Evolutionary conservation across 2,888 invertebrate genomes (phyloP), one percentile per base, ranked within the genome.

Genomic region (Ceratothoa steindachneri): DNA sequence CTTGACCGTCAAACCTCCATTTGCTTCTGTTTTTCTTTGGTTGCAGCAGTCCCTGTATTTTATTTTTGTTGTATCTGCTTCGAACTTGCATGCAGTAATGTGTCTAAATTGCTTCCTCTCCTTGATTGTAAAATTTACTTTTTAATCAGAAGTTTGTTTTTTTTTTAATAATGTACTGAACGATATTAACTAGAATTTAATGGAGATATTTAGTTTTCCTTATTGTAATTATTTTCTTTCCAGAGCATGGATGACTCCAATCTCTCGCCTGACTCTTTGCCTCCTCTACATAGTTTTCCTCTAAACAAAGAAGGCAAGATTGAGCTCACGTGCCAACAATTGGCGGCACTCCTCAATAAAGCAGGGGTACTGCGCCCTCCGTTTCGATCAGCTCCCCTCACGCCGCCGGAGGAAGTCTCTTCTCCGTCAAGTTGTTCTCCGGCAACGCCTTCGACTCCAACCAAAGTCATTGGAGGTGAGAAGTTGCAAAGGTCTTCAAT

Each of bases 31-130:
- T n/a, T n/a, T n/a, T 41, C 7, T 9, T 41, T 15, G 15, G 41
- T 41, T 41, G 41, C 41, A 41, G 60, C 60, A 60, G 60, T 60
- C 60, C 60, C 60, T 60, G 60, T 60, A 60, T 60, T 60, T 60
- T 60, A 41, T 41, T 41, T 41, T n/a, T n/a, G n/a, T n/a, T 41
- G 41, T 41, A 9, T 41, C 15, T 41, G 7, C 15, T 41, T 41
- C 15, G 7, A 41, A 41, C 41, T n/a, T 41, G 41, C 41, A 41
- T 41, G 41, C 5, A 5, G n/a, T n/a, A n/a, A n/a, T n/a, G n/a
- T n/a, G n/a, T n/a, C n/a, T n/a, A n/a, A n/a, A n/a, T n/a, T n/a
- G n/a, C n/a, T n/a, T n/a, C n/a, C n/a, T n/a, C n/a, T n/a, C n/a
- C n/a, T n/a, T n/a, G n/a, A n/a, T n/a, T n/a, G n/a, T n/a, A n/a